Evolutionary conservation across 1,140 invertebrate species (phyloP).

Genomic region (Lutraria rhynchaena): DNA sequence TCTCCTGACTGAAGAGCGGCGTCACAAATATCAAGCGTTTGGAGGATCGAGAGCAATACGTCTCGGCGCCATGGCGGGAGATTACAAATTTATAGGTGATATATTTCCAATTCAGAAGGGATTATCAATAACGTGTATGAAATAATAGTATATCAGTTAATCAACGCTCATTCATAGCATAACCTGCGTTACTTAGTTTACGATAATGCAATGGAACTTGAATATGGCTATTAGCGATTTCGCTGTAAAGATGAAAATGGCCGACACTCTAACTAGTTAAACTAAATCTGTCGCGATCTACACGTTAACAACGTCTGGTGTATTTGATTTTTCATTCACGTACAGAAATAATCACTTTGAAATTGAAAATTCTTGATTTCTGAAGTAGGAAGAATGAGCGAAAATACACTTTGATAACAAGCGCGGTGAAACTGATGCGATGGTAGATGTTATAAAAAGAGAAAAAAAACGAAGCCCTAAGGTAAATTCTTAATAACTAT

Average conservation of each 20-base stretch:
- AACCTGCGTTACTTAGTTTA: constrained; percentile 17
- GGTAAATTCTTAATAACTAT: no score
- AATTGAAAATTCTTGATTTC: no score
- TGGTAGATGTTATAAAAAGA: no score
- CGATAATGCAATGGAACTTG: constrained; percentile 18
- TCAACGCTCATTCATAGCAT: constrained; percentile 37
- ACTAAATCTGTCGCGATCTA: constrained; percentile 29
- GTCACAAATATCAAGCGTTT: constrained; percentile 5
- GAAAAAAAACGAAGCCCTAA: no score
- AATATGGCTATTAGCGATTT: constrained; percentile 4
- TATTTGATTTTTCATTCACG: no score
- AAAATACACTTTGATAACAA: no score
- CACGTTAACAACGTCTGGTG: no score
- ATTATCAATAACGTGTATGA: constrained; percentile 48
- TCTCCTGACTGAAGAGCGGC: neutral
- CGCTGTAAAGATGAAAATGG: neutral
- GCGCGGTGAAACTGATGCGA: no score
- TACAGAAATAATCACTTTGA: no score
- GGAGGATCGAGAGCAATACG: constrained; percentile 6
- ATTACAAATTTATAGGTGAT: constrained; percentile 26
- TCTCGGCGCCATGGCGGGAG: constrained; percentile 26
- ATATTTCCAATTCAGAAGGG: constrained; percentile 28
- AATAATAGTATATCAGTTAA: constrained; percentile 26
- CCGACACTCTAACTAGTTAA: no score
- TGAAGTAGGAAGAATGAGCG: no score